Evolutionary conservation across 2,113 vertebrate species (phyloP).

Genomic region (Oophaga pumilio): DNA sequence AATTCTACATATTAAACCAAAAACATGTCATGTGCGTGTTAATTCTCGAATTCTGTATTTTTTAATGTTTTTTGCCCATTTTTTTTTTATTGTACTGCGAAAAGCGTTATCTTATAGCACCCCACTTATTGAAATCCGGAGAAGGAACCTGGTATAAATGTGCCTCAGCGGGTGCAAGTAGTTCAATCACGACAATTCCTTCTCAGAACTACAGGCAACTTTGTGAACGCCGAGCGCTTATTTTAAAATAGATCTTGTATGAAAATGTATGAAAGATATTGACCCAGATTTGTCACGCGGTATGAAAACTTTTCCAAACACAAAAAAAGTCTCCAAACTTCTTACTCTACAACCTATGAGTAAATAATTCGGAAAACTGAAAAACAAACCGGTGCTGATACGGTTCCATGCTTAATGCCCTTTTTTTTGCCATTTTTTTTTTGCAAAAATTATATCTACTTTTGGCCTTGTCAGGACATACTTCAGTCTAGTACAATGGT

Average conservation of each 20-base stretch:
- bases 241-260: conserved; percentile 48
- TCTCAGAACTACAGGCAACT: conserved; percentile 34
- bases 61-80: background rate
- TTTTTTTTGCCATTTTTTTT: background rate
- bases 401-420: background rate
- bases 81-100: background rate
- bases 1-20: no score
- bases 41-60: background rate
- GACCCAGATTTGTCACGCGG: conserved; percentile 34
- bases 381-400: background rate
- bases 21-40: background rate
- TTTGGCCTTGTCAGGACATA: background rate
- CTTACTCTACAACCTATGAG: background rate
- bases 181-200: conserved; percentile 19
- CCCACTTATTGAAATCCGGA: background rate
- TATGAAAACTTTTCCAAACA: conserved; percentile 24
- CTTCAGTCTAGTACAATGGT: background rate
- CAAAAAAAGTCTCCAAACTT: conserved; percentile 18
- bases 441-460: background rate
- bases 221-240: conserved; percentile 26
- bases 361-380: background rate
- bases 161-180: conserved; percentile 15
- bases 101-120: background rate
- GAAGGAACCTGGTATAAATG: conserved; percentile 7
- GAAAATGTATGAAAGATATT: conserved; percentile 42